Evolutionary conservation across 2,797 vertebrate species (phyloP).

Genomic region (Botia kubotai): DNA sequence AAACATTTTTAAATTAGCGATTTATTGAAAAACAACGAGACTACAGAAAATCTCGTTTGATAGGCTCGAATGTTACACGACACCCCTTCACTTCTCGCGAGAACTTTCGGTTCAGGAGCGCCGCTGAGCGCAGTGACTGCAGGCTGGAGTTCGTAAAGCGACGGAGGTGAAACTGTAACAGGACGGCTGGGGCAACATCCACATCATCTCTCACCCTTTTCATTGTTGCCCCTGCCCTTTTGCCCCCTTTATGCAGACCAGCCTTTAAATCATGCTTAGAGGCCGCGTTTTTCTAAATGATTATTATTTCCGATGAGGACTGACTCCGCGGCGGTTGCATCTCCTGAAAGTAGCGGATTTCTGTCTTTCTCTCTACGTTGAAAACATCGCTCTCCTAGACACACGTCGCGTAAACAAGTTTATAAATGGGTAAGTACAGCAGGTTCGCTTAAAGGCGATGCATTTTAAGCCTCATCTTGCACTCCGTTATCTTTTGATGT

Average conservation of each 20-base stretch:
- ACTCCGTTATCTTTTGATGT: background rate
- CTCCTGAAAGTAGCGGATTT: slow-evolving; percentile 43
- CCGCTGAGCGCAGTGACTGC: slow-evolving; percentile 32
- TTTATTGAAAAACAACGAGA: background rate
- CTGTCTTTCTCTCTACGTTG: slow-evolving; percentile 10
- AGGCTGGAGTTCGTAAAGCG: slow-evolving; percentile 39
- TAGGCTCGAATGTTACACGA: background rate
- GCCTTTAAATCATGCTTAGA: slow-evolving; percentile 15
- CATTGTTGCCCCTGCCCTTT: slow-evolving; percentile 25
- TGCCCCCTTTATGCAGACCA: background rate
- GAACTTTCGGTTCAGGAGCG: slow-evolving; percentile 25
- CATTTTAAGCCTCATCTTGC: background rate
- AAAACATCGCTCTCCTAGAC: slow-evolving; percentile 44
- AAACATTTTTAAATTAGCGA: background rate
- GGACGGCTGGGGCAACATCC: slow-evolving; percentile 47
- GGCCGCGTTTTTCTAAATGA: slow-evolving; percentile 38
- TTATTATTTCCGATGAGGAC: slow-evolving; percentile 26
- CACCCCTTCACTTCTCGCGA: slow-evolving; percentile 48
- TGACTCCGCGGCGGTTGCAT: slow-evolving; percentile 18
- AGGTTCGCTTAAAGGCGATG: background rate
- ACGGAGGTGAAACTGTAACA: slow-evolving; percentile 43
- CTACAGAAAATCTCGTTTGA: slow-evolving; percentile 21
- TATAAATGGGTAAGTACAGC: slow-evolving; percentile 63
- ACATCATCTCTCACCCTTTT: slow-evolving; percentile 29
- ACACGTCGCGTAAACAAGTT: slow-evolving; percentile 53